Base-by-base conservation (phyloP, 1,140 invertebrate genomes). In the Chlorops oryzae region DNA sequence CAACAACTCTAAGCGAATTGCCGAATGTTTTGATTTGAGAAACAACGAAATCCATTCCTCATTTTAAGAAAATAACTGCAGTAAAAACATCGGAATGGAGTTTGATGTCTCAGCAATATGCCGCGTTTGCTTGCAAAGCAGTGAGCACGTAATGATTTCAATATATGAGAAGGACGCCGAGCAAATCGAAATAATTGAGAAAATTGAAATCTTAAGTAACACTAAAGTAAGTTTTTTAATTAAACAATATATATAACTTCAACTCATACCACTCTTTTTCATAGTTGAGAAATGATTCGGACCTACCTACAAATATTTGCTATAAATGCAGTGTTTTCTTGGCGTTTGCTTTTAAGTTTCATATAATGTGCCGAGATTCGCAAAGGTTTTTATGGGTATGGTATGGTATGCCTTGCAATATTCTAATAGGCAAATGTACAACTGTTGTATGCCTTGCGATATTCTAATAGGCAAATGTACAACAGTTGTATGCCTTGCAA, bases 161-260 rank as follows among this genome's bases (percentile, higher is more conserved):
- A 66, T 70, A 12, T 66, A 56, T 43, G 63, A 69, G 2, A 25
- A 12, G 27, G 52, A 62, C 0, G 55, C 38, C 1, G 52, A 45
- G 10, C 44, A 54, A 10, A 35, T 27, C 1, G 38, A 50, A 2
- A 18, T 59, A 22, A 58, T 53, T 40, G 58, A 69, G 22, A 70
- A 65, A 60, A 66, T 70, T 37, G 59, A 70, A 57, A 52, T 45
- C 17, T 66, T 61, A 39, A 57, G 57, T n/a, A 63, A 63, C 7
- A 60, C 69, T 17, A 56, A 61, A 50, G 61, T 55, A 56, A 28
- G 13, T 27, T 13, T 10, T 13, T 3, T 12, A 18, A 20, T 3
- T 7, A 27, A 21, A 17, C 22, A 12, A 6, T 7, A 39, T 5
- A 5, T 28, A 25, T 23, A 20, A 1, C 17, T 12, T 25, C 35